Conservation (phyloP, 1,140 invertebrate genomes). For the Lepidotrigona ventralis region DNA sequence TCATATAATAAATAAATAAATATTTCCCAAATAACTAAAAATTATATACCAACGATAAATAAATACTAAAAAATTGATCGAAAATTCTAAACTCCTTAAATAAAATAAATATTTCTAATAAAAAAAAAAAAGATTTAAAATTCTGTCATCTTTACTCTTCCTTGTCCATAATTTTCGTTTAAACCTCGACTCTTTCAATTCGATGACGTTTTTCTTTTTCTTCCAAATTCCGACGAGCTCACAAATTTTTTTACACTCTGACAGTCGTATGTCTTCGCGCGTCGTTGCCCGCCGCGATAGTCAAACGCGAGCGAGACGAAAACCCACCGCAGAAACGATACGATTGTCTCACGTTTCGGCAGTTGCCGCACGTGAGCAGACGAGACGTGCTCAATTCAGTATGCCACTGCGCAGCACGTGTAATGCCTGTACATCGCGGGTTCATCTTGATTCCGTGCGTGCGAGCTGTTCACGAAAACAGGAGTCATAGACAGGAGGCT, state of each 20-base stretch:
- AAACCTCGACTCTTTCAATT: not conserved
- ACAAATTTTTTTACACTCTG: not conserved
- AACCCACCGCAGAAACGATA: conserved; percentile 44
- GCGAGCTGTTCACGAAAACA: conserved; percentile 50
- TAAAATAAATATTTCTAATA: not conserved
- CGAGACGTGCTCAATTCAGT: conserved; percentile 38
- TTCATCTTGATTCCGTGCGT: conserved; percentile 57
- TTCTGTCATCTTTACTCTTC: not conserved
- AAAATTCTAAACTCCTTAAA: no score
- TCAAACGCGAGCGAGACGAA: not conserved
- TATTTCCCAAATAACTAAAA: no score
- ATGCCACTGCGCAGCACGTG: conserved; percentile 52
- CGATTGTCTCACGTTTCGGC: conserved; percentile 53
- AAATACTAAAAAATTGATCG: no score
- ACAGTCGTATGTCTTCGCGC: not conserved
- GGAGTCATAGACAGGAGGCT: conserved; percentile 38
- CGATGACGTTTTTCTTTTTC: not conserved
- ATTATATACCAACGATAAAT: no score
- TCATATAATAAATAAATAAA: no score
- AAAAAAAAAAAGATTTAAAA: not conserved
- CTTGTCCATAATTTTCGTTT: not conserved
- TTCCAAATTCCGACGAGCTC: not conserved
- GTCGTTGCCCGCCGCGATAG: not conserved
- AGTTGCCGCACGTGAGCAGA: conserved; percentile 50
- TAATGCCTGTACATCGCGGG: conserved; percentile 34